These are phyloP conservation scores for Emydoidea blandingii DNA, from an alignment of 2,797 vertebrate genomes.

Conservation along the genomic window DNA sequence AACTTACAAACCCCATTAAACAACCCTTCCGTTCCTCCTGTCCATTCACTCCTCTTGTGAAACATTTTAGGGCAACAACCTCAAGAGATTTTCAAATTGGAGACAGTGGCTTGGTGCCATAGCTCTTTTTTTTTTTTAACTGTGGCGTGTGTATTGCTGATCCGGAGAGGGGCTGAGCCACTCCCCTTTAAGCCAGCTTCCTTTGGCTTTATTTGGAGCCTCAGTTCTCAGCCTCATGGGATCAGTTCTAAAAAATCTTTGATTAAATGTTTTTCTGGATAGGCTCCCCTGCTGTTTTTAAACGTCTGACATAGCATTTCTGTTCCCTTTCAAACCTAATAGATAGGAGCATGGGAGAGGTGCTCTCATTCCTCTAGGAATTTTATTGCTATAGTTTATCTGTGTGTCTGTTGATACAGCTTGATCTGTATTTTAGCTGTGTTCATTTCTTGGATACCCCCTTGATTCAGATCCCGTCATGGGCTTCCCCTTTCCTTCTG, in stretches of 20 bases:
- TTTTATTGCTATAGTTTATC: not conserved
- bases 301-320: not conserved
- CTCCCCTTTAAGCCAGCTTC: not conserved
- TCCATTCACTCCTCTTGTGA: not conserved
- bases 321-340: not conserved
- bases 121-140: no score
- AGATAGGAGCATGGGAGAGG: not conserved
- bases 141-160: not conserved
- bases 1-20: conserved; percentile 20
- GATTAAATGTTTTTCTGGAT: not conserved
- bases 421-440: not conserved
- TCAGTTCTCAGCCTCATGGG: not conserved
- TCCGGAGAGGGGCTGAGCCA: not conserved
- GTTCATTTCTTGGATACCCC: not conserved
- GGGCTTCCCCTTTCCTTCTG: not conserved
- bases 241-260: not conserved
- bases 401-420: not conserved
- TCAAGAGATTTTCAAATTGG: not conserved
- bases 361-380: not conserved
- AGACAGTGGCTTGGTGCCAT: no score
- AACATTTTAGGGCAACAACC: not conserved
- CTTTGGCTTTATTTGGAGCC: not conserved
- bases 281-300: not conserved
- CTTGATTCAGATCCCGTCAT: not conserved
- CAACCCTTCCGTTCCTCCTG: not conserved